These are phyloP conservation scores for Sepiola atlantica DNA, from an alignment of 2,888 invertebrate species.

Conservation along the genomic window DNA sequence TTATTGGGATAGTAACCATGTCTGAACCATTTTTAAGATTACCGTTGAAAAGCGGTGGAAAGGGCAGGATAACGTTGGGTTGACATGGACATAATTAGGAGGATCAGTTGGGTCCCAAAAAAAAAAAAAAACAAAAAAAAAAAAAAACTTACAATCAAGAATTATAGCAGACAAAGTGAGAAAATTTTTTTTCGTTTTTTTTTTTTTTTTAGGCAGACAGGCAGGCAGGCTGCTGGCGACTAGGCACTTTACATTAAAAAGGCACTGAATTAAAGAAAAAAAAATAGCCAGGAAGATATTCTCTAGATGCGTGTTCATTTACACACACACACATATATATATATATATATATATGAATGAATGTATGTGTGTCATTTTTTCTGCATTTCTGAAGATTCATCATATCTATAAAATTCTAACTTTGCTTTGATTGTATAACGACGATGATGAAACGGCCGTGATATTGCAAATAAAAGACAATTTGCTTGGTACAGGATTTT, in stretches of 20 bases:
- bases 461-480: too few relatives aligned
- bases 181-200: too few relatives aligned
- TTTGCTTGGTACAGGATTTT: too few relatives aligned
- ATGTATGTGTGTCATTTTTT: too few relatives aligned
- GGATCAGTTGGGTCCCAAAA: background rate
- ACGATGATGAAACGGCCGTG: too few relatives aligned
- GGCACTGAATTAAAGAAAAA: background rate
- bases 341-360: too few relatives aligned
- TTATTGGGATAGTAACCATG: background rate
- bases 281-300: background rate
- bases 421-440: too few relatives aligned
- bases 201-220: background rate
- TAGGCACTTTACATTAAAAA: slow-evolving; percentile 10
- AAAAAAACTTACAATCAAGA: background rate
- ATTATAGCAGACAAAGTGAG: slow-evolving; percentile 3
- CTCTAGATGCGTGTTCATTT: background rate
- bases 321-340: background rate
- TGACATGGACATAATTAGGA: background rate
- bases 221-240: slow-evolving; percentile 6
- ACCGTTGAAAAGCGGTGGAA: background rate
- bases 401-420: too few relatives aligned
- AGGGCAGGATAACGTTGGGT: slow-evolving; percentile 22
- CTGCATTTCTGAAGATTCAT: too few relatives aligned
- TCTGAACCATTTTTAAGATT: background rate
- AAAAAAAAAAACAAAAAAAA: background rate